Conservation (phyloP, 2,888 invertebrate species). For the Philaethria dido region DNA sequence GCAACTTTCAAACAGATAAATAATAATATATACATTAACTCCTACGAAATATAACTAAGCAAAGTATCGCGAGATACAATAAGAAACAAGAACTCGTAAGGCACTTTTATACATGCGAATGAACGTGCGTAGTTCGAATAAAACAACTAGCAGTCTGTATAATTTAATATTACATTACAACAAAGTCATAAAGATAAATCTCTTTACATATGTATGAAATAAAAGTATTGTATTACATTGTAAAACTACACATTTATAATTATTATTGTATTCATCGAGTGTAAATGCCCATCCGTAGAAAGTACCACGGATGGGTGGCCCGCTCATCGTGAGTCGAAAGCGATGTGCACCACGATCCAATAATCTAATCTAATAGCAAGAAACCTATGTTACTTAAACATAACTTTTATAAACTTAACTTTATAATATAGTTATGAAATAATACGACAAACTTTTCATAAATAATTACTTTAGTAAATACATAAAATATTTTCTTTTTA, state of each 20-base stretch:
- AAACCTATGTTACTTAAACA: conserved; percentile 13
- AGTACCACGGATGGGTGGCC: conserved; percentile 75
- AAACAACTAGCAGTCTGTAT: background rate
- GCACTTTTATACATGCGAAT: background rate
- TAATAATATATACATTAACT: background rate
- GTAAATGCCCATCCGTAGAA: conserved; percentile 56
- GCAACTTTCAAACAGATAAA: background rate
- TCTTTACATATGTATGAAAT: background rate
- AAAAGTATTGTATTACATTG: background rate
- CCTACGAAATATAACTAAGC: conserved; percentile 14
- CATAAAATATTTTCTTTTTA: no score
- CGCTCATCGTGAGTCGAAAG: conserved; percentile 69
- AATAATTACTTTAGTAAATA: no score
- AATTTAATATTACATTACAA: no score
- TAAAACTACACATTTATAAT: background rate
- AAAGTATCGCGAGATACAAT: conserved; percentile 1
- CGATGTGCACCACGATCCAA: conserved; percentile 60
- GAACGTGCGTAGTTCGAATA: background rate
- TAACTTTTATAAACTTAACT: background rate
- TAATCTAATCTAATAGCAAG: conserved; percentile 51
- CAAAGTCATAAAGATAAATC: no score
- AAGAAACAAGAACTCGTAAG: background rate
- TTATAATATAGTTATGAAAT: background rate
- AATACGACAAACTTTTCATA: no score
- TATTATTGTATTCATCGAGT: conserved; percentile 16